phyloP scores from a whole-genome alignment of 2,797 vertebrate species.

The Etheostoma nigrum region DNA sequence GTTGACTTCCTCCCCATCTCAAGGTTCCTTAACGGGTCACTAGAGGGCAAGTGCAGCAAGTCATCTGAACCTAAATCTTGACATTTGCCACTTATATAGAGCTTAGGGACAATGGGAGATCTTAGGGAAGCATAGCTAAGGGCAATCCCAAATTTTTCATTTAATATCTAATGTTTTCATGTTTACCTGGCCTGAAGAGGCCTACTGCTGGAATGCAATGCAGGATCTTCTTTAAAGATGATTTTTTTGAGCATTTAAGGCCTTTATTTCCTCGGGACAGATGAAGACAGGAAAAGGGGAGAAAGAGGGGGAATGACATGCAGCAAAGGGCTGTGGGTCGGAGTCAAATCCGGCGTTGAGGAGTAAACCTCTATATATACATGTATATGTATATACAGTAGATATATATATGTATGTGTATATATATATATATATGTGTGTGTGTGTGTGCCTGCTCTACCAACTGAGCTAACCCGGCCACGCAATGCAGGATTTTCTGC shows the following conservation, averaged over 20 bases:
- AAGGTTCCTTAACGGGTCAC: constrained; percentile 54
- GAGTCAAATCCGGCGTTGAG: too few relatives aligned
- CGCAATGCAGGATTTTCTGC: constrained; percentile 15
- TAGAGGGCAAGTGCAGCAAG: constrained; percentile 70
- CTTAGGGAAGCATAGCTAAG: constrained; percentile 18
- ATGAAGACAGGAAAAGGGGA: too few relatives aligned
- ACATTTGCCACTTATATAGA: constrained; percentile 59
- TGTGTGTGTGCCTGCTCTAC: too few relatives aligned
- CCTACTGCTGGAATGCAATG: neutral
- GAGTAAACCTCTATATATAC: too few relatives aligned
- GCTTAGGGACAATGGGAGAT: constrained; percentile 20
- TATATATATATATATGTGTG: too few relatives aligned
- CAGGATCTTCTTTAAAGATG: constrained; percentile 4
- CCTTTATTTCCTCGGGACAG: too few relatives aligned
- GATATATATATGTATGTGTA: too few relatives aligned
- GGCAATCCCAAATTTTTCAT: constrained; percentile 27
- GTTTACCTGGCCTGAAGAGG: constrained; percentile 30
- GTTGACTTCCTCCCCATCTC: constrained; percentile 36
- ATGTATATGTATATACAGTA: too few relatives aligned
- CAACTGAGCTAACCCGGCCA: too few relatives aligned
- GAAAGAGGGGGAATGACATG: too few relatives aligned
- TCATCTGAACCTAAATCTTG: constrained; percentile 63
- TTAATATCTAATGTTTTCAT: constrained; percentile 54
- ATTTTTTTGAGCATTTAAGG: too few relatives aligned
- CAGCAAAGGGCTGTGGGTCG: too few relatives aligned